Percentiles rank a stretch among this genome's conserved stretches.
phyloP scores from a whole-genome alignment of 2,797 vertebrate species.

The Liparis tanakae region DNA sequence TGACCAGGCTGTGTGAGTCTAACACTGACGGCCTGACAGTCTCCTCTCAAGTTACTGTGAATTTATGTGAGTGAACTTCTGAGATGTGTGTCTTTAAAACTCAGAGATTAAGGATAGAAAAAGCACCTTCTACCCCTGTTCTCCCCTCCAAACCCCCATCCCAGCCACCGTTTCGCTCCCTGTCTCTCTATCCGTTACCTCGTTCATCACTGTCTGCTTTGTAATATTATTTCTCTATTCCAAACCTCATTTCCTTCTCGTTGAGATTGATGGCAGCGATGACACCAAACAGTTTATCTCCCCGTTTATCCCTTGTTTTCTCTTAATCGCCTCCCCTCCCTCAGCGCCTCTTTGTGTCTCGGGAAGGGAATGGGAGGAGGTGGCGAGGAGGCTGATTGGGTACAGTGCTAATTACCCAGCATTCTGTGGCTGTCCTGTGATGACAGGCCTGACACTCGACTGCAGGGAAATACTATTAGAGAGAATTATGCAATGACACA shows the following conservation, averaged over 20 bases:
- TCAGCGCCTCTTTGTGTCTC: conserved; percentile 74
- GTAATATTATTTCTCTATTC: conserved; percentile 89
- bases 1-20: conserved; percentile 34
- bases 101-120: conserved; percentile 40
- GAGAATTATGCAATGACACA: conserved; percentile 65
- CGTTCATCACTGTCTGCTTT: conserved; percentile 90
- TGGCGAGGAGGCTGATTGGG: conserved; percentile 75
- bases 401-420: conserved; percentile 81
- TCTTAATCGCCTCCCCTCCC: conserved; percentile 82
- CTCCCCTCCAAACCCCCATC: conserved; percentile 27
- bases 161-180: conserved; percentile 43
- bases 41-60: conserved; percentile 47
- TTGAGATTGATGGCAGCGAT: conserved; percentile 88
- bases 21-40: conserved; percentile 21
- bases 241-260: conserved; percentile 86
- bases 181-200: conserved; percentile 71
- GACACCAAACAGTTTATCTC: conserved; percentile 90
- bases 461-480: conserved; percentile 69
- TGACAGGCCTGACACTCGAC: conserved; percentile 72
- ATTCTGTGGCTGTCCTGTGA: conserved; percentile 69
- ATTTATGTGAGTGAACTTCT: conserved; percentile 40
- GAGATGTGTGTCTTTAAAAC: conserved; percentile 29
- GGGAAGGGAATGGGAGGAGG: conserved; percentile 50
- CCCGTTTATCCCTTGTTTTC: conserved; percentile 86
- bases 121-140: conserved; percentile 41